Base-by-base conservation (phyloP, 1,140 invertebrate genomes). In the Daktulosphaira vitifoliae region DNA sequence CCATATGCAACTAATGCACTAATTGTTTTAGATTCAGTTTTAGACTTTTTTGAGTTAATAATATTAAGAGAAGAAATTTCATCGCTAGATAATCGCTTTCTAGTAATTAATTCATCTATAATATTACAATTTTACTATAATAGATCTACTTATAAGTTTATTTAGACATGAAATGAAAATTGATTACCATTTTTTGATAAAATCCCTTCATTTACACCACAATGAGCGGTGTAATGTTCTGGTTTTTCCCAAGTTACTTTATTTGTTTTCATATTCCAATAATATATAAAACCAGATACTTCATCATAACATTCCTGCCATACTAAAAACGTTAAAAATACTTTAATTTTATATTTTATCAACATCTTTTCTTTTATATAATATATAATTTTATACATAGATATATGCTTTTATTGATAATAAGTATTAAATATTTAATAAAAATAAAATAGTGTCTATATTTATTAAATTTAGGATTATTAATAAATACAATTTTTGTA, bases 261-360 rank as follows among this genome's bases (percentile, higher is more conserved):
- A 48, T 62, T 62, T 20, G 56, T 62, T 48, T 62, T 38, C 8
- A 39, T 62, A 48, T 62, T 62, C 56, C 56, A 62, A 33, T 62
- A 62, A 16, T 62, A 62, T 29, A 62, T 62, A 48, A 62, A 62
- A 20, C 56, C 56, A n/a, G 56, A 62, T 48, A 62, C 56, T 15
- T 62, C 56, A 48, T 62, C 56, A 33, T 62, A 62, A 62, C 56
- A 62, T 8, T 62, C 56, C 15, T 62, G 56, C 56, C 56, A 62
- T 13, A 48, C 56, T 62, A 33, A 3, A 48, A 33, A 33, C 11
- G n/a, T n/a, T n/a, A n/a, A n/a, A n/a, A n/a, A n/a, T n/a, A n/a
- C n/a, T n/a, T n/a, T n/a, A n/a, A n/a, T n/a, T n/a, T n/a, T n/a
- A n/a, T n/a, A n/a, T n/a, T n/a, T n/a, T n/a, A n/a, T n/a, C n/a